Evolutionary conservation across 30 jellyfish, hydroid and myxozoan genomes (phyloP).

Genomic region (Rhopilema esculentum): DNA sequence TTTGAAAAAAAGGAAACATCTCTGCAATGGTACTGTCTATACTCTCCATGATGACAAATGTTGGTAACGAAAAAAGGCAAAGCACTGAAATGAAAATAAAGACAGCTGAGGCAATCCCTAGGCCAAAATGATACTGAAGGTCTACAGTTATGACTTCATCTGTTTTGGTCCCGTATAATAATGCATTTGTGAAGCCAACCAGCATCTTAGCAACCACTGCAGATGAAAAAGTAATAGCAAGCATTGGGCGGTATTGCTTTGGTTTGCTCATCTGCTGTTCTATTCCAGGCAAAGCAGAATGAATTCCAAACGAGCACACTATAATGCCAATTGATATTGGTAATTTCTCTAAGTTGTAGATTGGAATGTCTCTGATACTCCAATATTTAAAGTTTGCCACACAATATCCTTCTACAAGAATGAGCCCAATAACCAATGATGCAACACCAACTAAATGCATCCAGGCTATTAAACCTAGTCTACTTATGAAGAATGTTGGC

Average conservation of each 20-base stretch:
- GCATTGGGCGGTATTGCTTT: slow-evolving; percentile 72
- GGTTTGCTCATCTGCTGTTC: slow-evolving; percentile 96
- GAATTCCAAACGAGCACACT: slow-evolving; percentile 86
- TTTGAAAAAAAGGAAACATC: slow-evolving; percentile 51
- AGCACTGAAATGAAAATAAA: slow-evolving; percentile 82
- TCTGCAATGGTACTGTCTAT: slow-evolving; percentile 69
- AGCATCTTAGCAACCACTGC: slow-evolving; percentile 51
- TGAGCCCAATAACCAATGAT: slow-evolving; percentile 79
- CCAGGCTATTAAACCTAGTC: slow-evolving; percentile 84
- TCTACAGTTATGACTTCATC: slow-evolving; percentile 88
- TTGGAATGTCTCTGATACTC: slow-evolving; percentile 50
- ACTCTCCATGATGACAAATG: slow-evolving; percentile 90
- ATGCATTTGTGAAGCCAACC: slow-evolving; percentile 83
- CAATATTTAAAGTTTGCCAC: slow-evolving; percentile 62
- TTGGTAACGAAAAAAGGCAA: slow-evolving; percentile 86
- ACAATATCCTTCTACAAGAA: slow-evolving; percentile 74
- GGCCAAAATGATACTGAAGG: slow-evolving; percentile 67
- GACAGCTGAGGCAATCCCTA: slow-evolving; percentile 83
- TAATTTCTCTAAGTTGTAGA: slow-evolving; percentile 53
- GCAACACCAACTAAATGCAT: slow-evolving; percentile 80
- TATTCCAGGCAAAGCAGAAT: slow-evolving; percentile 92
- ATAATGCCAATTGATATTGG: slow-evolving; percentile 87
- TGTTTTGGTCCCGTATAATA: slow-evolving; percentile 73
- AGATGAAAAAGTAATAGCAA: slow-evolving; percentile 58
- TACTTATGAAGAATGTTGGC: slow-evolving; percentile 87